Base-by-base conservation (phyloP, 2,888 invertebrate genomes). In the Saturnia japonica region DNA sequence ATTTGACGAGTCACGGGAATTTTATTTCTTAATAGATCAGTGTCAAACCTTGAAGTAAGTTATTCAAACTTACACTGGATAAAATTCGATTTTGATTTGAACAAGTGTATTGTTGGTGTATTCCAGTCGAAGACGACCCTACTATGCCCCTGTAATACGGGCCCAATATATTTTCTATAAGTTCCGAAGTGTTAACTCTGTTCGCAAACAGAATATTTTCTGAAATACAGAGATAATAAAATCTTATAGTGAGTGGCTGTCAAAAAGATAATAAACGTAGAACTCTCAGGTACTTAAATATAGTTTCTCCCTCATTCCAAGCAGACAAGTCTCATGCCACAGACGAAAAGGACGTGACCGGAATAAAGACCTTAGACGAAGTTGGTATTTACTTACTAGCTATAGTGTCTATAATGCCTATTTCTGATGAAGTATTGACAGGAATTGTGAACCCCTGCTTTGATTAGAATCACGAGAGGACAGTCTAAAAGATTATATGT, bases 241-340 rank as follows among this genome's bases (percentile, higher is more conserved):
- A 60, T 60, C 57, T 25, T 28, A 12, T 60, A 60, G 57, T 28
- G 14, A 60, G 25, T 60, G 25, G 25, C 28, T 28, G 57, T 16
- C 57, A 28, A 28, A 28, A 60, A 60, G 25, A 6, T 60, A 60
- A 25, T 28, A 60, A 60, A 28, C 12, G 28, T 60, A 60, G 28
- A 60, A 25, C 57, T 60, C 57, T 60, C 28, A 60, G 57, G 57
- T 60, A 60, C 57, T 28, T 28, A 60, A 60, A 60, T 60, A 60
- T 60, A 60, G 57, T 60, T 60, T 28, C 57, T 60, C 57, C 28
- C 57, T 60, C 57, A 60, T 60, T 16, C 57, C 28, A 60, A 60
- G 28, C 40, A 64, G 64, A 40, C 64, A 64, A 64, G 40, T 34
- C 64, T 64, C 64, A 40, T n/a, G 40, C 34, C n/a, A 64, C 40